Base-by-base conservation (phyloP, 2,797 vertebrate genomes). In the Corythornis leucogaster region DNA sequence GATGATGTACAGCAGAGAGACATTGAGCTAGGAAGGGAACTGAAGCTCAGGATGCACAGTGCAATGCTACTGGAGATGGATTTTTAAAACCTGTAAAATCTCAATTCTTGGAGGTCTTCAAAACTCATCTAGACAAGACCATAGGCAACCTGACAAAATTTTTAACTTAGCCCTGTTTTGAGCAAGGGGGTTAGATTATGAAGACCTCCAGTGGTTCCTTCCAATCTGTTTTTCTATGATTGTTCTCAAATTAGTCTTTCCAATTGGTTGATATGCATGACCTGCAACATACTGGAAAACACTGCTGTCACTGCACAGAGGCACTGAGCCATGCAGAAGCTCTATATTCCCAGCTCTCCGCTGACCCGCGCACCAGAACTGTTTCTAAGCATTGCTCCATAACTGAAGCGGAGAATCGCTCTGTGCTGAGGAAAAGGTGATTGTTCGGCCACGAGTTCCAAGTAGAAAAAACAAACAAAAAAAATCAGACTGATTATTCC, bases 301-400 rank as follows among this genome's bases (percentile, higher is more conserved):
- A 78, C 69, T 81, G 67, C 82, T 86, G 85, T 86, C 57, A n/a
- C 80, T 86, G 85, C 91, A 80, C 45, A 80, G 84, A 93, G 79
- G 84, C 93, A 95, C 48, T 89, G 93, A 95, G 80, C 87, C 92
- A 87, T 92, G 83, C 51, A 85, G 58, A 42, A 83, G 68, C 69
- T 92, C 24, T 26, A 43, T 80, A 90, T 85, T 89, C 84, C 84
- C 94, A 93, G 71, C 43, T 91, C 84, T 77, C 80, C 1, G 2
- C 0, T 94, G 86, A 82, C 59, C 43, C 0, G 0, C 79, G 82
- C 73, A 69, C 22, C 64, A 92, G 77, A 92, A 86, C 15, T 82
- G 71, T 69, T 79, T 68, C 62, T 70, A 91, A 91, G 59, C 0
- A 0, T 90, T 87, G 80, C 42, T 92, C 68, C 16, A 7, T 24